phyloP scores from a whole-genome alignment of 2,797 vertebrate genomes.

The Chlorospingus flavigularis region DNA sequence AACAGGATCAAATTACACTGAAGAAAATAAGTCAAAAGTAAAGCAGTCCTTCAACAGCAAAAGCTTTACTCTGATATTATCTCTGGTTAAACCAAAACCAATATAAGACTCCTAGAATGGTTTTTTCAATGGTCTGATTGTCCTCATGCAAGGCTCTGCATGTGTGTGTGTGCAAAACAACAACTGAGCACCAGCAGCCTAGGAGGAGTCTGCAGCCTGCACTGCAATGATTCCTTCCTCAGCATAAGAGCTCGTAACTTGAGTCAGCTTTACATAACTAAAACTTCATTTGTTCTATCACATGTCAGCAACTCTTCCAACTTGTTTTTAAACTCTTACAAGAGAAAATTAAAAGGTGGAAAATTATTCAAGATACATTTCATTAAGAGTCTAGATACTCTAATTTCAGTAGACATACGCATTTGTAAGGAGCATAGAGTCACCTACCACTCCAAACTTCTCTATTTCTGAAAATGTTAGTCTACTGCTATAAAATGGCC shows the following conservation, averaged over 20 bases:
- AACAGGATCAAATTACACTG: background rate
- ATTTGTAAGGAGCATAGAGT: background rate
- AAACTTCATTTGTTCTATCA: background rate
- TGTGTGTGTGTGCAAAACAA: background rate
- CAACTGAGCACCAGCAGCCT: background rate
- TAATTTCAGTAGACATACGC: background rate
- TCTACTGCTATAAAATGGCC: background rate
- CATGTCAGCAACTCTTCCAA: background rate
- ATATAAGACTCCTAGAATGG: background rate
- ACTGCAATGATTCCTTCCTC: background rate
- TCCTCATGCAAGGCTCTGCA: fast-evolving
- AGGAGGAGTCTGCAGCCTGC: background rate
- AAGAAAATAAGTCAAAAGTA: background rate
- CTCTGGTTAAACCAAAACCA: background rate
- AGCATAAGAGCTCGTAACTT: background rate
- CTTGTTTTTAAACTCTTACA: background rate
- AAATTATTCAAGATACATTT: background rate
- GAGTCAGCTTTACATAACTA: background rate
- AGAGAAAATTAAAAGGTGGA: background rate
- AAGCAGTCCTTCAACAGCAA: background rate
- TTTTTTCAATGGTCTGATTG: background rate
- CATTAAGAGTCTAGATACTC: background rate
- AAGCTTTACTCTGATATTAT: background rate
- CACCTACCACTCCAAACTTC: background rate
- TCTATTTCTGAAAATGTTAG: background rate